These are phyloP conservation scores for Achatina immaculata DNA, from an alignment of 1,140 invertebrate genomes.

Conservation along the genomic window DNA sequence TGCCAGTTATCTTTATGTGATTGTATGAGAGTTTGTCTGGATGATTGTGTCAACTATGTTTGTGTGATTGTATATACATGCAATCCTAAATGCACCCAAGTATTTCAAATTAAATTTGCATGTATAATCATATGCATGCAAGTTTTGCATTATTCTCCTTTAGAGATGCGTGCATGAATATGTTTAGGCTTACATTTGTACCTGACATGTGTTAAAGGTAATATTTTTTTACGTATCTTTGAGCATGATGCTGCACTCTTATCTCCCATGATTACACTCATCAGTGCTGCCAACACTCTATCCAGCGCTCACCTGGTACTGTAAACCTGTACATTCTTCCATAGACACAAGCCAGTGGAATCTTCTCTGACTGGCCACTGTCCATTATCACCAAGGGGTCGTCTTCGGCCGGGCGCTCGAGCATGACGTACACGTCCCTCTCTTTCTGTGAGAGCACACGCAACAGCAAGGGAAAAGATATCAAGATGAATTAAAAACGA, in stretches of 20 bases:
- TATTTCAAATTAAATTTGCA: not conserved
- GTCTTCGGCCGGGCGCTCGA: slow-evolving; percentile 3
- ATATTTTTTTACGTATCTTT: too few species aligned
- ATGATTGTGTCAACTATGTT: not conserved
- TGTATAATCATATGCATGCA: not conserved
- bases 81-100: not conserved
- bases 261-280: too few species aligned
- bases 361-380: too few species aligned
- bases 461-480: too few species aligned
- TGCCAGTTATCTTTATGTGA: not conserved
- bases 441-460: not conserved
- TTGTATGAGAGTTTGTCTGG: not conserved
- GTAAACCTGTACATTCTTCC: not conserved
- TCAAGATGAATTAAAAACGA: too few species aligned
- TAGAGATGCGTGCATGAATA: too few species aligned
- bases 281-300: too few species aligned
- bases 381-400: not conserved
- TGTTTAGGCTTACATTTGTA: too few species aligned
- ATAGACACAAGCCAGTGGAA: slow-evolving; percentile 2
- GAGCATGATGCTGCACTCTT: too few species aligned
- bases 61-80: not conserved
- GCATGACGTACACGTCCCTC: not conserved
- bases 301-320: not conserved
- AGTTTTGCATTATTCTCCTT: too few species aligned
- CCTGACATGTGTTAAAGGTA: too few species aligned